Percentiles rank a stretch among this genome's conserved stretches.
These are phyloP conservation scores for Leontocebus nigricollis DNA, from an alignment of 2,797 vertebrate species.

Conservation along the genomic window DNA sequence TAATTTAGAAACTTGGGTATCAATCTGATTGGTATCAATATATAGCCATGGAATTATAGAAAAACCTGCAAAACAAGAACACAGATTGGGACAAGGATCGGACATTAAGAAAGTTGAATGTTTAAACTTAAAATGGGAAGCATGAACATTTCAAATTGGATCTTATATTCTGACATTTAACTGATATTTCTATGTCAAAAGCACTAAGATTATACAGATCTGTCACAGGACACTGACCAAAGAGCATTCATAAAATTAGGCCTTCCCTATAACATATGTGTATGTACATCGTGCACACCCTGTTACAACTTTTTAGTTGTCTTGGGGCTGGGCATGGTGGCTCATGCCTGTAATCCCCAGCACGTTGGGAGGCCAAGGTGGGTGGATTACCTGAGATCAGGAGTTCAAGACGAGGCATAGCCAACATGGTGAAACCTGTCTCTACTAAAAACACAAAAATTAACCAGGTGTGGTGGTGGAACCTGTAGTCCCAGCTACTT, in stretches of 20 bases:
- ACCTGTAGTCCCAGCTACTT: neutral
- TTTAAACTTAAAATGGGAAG: neutral
- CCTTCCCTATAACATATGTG: neutral
- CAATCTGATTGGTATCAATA: neutral
- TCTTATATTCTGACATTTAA: neutral
- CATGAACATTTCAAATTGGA: neutral
- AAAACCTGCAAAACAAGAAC: neutral
- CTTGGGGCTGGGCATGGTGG: neutral
- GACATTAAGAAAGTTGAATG: neutral
- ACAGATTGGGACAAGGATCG: neutral
- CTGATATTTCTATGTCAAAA: neutral
- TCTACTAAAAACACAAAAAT: neutral
- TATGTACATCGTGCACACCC: neutral
- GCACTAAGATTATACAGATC: neutral
- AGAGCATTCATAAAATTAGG: neutral
- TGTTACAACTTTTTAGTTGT: neutral
- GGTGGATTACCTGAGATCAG: neutral
- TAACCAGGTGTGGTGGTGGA: neutral
- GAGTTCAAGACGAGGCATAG: neutral
- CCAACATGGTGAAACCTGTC: neutral
- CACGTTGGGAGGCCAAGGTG: neutral
- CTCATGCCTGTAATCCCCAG: neutral
- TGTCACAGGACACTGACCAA: neutral
- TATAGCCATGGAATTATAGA: neutral
- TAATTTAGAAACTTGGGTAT: neutral